phyloP scores from a whole-genome alignment of 2,888 invertebrate species.

The Pharmacophagus antenor region DNA sequence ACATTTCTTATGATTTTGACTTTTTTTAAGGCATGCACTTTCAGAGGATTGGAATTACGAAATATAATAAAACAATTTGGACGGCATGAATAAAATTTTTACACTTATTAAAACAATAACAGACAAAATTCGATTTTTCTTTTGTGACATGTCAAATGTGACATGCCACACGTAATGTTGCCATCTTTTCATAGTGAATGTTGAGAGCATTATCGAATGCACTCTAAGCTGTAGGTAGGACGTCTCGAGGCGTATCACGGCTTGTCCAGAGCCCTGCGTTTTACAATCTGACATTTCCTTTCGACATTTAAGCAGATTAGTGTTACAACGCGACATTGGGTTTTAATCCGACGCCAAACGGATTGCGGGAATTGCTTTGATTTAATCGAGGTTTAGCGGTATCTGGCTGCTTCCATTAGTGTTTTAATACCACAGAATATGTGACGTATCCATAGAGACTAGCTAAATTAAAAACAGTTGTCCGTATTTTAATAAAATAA shows the following conservation, averaged over 20 bases:
- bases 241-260: conserved; percentile 67
- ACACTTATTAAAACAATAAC: background rate
- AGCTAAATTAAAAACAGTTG: background rate
- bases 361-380: conserved; percentile 73
- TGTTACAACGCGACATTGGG: conserved; percentile 72
- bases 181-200: conserved; percentile 18
- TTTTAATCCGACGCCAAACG: conserved; percentile 77
- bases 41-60: too few relatives aligned
- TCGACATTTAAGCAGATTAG: conserved; percentile 80
- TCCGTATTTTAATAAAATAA: background rate
- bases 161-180: conserved; percentile 10
- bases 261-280: conserved; percentile 64
- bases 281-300: conserved; percentile 81
- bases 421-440: conserved; percentile 39
- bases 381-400: conserved; percentile 71
- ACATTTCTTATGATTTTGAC: too few relatives aligned
- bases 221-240: conserved; percentile 62
- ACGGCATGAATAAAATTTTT: too few relatives aligned
- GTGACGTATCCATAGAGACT: conserved; percentile 31
- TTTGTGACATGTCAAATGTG: background rate
- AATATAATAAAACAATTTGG: too few relatives aligned
- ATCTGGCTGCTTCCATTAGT: conserved; percentile 47
- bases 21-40: too few relatives aligned
- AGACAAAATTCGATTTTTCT: background rate
- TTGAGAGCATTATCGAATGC: conserved; percentile 48